A percentile compares a stretch with the other conserved stretches of the same genome.
phyloP scores from a whole-genome alignment of 2,113 vertebrate genomes.

The Turnix velox region DNA sequence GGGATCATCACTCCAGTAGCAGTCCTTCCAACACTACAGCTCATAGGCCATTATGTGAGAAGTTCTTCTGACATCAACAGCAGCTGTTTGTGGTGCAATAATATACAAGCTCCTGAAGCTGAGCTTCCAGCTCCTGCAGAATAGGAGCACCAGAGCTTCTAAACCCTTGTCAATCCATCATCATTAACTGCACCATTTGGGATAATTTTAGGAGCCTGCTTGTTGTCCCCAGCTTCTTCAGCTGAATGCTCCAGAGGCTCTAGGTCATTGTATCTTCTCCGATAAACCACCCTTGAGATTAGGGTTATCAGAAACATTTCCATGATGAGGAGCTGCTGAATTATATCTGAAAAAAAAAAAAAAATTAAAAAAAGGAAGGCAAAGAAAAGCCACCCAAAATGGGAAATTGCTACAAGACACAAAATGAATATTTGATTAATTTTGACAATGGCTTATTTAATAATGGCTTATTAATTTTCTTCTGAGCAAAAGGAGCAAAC shows the following conservation, averaged over 20 bases:
- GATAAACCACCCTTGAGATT: slow-evolving; percentile 76
- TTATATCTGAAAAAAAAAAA: slow-evolving; percentile 69
- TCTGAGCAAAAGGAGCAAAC: background rate
- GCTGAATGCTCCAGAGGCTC: slow-evolving; percentile 1
- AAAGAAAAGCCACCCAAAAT: background rate
- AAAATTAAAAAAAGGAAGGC: background rate
- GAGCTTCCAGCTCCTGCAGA: background rate
- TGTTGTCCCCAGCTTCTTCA: slow-evolving; percentile 35
- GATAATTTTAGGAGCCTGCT: slow-evolving; percentile 45
- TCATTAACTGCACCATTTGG: background rate
- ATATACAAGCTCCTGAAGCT: background rate
- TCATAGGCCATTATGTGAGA: background rate
- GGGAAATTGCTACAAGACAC: background rate
- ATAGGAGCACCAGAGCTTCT: background rate
- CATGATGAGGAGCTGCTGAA: slow-evolving; percentile 82
- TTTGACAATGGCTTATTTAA: no score
- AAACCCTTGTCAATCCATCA: slow-evolving; percentile 30
- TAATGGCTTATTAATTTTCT: background rate
- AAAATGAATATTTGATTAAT: background rate
- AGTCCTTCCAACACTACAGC: background rate
- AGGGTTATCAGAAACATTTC: slow-evolving; percentile 88
- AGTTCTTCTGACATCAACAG: background rate
- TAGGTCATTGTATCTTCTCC: slow-evolving; percentile 73
- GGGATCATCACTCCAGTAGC: background rate
- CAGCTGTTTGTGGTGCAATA: background rate